Percentiles rank a stretch among this genome's conserved stretches.
Conservation (phyloP, 2,888 invertebrate genomes). For the Hydraecia micacea region DNA sequence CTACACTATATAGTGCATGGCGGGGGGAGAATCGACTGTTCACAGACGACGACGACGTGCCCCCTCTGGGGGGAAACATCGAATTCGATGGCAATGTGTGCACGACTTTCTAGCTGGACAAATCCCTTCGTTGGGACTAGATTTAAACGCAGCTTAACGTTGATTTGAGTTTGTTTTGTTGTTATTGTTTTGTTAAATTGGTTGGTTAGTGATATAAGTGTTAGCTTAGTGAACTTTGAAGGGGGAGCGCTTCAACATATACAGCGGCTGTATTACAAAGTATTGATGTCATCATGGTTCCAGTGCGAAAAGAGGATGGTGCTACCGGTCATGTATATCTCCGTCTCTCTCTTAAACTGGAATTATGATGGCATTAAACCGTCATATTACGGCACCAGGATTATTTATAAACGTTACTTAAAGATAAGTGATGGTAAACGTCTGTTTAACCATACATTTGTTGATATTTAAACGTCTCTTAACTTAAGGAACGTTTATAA, state of each 20-base stretch:
- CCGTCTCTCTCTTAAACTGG: background rate
- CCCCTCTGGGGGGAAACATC: constrained; percentile 75
- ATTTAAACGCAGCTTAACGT: constrained; percentile 57
- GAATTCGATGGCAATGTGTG: constrained; percentile 87
- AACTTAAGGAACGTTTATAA: background rate
- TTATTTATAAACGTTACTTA: background rate
- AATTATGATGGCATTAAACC: background rate
- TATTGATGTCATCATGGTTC: background rate
- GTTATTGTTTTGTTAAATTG: constrained; percentile 60
- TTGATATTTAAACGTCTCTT: background rate
- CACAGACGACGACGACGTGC: constrained; percentile 70
- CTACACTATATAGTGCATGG: constrained; percentile 85
- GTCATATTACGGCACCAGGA: background rate
- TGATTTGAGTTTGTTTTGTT: constrained; percentile 38
- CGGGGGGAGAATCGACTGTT: constrained; percentile 74
- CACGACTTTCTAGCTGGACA: constrained; percentile 80
- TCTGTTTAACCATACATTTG: background rate
- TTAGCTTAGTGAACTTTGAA: constrained; percentile 21
- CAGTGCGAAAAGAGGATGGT: background rate
- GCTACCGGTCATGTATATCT: background rate
- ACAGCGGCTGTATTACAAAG: background rate
- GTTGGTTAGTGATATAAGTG: constrained; percentile 53
- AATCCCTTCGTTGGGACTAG: constrained; percentile 34
- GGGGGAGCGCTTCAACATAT: background rate
- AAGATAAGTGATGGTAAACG: background rate